phyloP scores from a whole-genome alignment of 2,888 invertebrate species.

The Athetis lepigone region DNA sequence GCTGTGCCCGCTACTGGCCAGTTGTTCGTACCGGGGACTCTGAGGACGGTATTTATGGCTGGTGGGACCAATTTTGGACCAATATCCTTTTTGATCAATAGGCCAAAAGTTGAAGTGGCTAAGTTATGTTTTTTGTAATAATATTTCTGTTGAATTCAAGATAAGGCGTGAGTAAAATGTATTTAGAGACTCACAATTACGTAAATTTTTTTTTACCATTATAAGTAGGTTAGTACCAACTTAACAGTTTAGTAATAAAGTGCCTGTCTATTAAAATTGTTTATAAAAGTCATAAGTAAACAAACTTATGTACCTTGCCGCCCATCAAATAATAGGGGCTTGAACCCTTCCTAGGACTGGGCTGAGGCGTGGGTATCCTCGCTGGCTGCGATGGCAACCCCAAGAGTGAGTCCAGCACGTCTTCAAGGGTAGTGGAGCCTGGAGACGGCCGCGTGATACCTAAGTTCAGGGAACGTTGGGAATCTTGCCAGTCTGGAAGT shows the following conservation, averaged over 20 bases:
- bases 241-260: too few species aligned
- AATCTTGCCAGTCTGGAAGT: conserved; percentile 89
- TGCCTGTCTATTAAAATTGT: not conserved
- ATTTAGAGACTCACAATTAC: not conserved
- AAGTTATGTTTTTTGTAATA: conserved; percentile 1
- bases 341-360: conserved; percentile 86
- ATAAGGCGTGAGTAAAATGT: not conserved
- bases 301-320: conserved; percentile 81
- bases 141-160: not conserved
- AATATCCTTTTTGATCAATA: not conserved
- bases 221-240: not conserved
- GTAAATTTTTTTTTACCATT: not conserved
- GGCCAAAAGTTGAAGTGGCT: not conserved
- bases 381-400: conserved; percentile 94
- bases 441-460: conserved; percentile 92
- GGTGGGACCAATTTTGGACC: conserved; percentile 56
- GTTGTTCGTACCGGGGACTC: conserved; percentile 89
- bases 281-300: conserved; percentile 44
- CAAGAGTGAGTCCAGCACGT: conserved; percentile 97
- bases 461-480: conserved; percentile 87
- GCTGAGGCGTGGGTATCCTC: conserved; percentile 93
- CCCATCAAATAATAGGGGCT: conserved; percentile 88
- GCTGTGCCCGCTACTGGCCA: conserved; percentile 87
- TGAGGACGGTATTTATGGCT: conserved; percentile 68
- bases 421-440: conserved; percentile 97